A percentile compares a stretch with the other conserved stretches of the same genome.
phyloP scores from a whole-genome alignment of 1,140 invertebrate species.

The Drepana arcuata region DNA sequence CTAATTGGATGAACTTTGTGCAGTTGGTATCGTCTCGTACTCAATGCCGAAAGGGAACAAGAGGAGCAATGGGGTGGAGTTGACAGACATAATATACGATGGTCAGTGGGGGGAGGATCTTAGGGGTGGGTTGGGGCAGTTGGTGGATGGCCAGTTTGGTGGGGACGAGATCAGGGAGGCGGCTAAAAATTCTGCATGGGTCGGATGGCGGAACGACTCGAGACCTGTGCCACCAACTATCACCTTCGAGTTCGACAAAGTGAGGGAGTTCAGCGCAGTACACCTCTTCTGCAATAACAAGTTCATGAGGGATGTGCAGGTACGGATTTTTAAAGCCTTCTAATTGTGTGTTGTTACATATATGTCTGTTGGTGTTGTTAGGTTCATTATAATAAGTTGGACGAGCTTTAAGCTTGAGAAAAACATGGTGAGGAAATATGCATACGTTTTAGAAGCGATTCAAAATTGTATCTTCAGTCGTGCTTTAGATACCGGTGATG shows the following conservation, averaged over 20 bases:
- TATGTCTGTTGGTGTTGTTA: too few relatives aligned
- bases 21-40: constrained; percentile 88
- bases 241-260: constrained; percentile 90
- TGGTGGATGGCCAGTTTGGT: constrained; percentile 84
- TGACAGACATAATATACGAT: constrained; percentile 94
- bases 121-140: constrained; percentile 88
- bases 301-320: constrained; percentile 86
- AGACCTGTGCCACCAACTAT: constrained; percentile 80
- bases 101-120: constrained; percentile 83
- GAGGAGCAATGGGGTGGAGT: constrained; percentile 87
- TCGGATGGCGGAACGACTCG: constrained; percentile 92
- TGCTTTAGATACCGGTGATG: too few relatives aligned
- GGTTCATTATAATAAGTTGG: too few relatives aligned
- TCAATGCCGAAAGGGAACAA: constrained; percentile 86
- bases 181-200: constrained; percentile 83
- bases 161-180: constrained; percentile 75
- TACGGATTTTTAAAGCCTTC: constrained; percentile 26
- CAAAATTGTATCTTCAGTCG: too few relatives aligned
- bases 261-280: constrained; percentile 88
- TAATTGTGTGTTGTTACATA: too few relatives aligned
- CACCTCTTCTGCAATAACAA: constrained; percentile 88
- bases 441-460: too few relatives aligned
- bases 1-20: too few relatives aligned
- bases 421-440: too few relatives aligned
- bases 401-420: too few relatives aligned